phyloP scores from a whole-genome alignment of 2,888 invertebrate species.

The Mythimna ferrago region DNA sequence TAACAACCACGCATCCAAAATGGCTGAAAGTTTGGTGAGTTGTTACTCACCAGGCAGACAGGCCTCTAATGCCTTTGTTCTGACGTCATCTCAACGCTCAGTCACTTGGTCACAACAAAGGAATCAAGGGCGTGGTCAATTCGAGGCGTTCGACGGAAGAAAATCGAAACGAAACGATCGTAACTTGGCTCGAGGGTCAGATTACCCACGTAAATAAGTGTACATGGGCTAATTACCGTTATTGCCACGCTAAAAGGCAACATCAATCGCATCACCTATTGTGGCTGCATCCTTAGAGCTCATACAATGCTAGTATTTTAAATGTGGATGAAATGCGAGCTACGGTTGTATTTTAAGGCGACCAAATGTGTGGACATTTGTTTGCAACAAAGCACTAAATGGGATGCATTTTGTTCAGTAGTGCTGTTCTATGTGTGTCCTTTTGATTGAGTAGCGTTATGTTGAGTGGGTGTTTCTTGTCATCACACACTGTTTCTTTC shows the following conservation, averaged over 20 bases:
- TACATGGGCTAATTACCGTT: background rate
- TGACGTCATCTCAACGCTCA: no score
- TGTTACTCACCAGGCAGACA: no score
- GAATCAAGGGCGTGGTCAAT: no score
- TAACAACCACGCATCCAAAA: no score
- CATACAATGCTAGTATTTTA: slow-evolving; percentile 74
- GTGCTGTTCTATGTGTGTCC: slow-evolving; percentile 38
- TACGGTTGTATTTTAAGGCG: slow-evolving; percentile 67
- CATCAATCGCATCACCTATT: background rate
- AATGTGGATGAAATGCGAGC: slow-evolving; percentile 64
- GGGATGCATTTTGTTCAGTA: slow-evolving; percentile 54
- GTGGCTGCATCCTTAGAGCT: slow-evolving; percentile 63
- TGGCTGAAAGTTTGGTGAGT: no score
- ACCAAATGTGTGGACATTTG: slow-evolving; percentile 64
- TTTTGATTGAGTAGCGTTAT: slow-evolving; percentile 34
- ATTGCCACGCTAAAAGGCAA: background rate
- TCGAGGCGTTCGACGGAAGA: no score
- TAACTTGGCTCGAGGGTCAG: no score
- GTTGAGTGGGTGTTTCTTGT: slow-evolving; percentile 8
- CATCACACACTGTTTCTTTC: no score
- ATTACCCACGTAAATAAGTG: no score
- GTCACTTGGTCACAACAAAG: no score
- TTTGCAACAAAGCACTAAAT: slow-evolving; percentile 60
- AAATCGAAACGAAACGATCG: no score
- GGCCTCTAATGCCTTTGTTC: no score